Conservation (phyloP, 2,113 vertebrate species). For the Platysteira castanea region DNA sequence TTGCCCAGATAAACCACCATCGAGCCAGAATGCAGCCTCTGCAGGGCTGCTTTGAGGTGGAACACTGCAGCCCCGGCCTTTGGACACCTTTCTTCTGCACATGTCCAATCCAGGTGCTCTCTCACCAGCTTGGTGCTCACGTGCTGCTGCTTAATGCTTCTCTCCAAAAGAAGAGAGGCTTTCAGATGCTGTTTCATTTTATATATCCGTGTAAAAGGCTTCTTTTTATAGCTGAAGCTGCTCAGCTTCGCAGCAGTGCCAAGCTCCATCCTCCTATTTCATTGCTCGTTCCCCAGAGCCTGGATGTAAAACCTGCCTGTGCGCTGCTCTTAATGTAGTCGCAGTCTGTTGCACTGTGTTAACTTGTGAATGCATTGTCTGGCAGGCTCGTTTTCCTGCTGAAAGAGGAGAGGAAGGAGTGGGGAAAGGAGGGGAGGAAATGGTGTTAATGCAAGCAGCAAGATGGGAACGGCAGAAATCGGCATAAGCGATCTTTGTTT, state of each 20-base stretch:
- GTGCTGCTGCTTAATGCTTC: not conserved
- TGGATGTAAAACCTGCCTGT: constrained; percentile 19
- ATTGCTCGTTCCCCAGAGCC: not conserved
- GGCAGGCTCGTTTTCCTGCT: not conserved
- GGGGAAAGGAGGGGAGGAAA: not conserved
- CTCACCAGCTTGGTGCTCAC: not conserved
- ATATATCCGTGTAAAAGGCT: not conserved
- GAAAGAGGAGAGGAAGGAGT: not conserved
- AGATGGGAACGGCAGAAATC: not conserved
- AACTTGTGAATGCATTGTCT: constrained; percentile 50
- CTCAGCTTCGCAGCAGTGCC: constrained; percentile 11
- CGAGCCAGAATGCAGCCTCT: fast-evolving
- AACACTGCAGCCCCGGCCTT: not conserved
- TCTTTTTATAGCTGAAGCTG: constrained; percentile 49
- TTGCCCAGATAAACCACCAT: not conserved
- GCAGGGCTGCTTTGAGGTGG: not conserved
- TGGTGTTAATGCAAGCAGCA: not conserved
- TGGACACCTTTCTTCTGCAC: not conserved
- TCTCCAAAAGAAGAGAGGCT: not conserved
- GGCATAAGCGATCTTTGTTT: not conserved
- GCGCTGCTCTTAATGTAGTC: constrained; percentile 4
- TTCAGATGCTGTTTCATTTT: constrained; percentile 22
- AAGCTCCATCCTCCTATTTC: not conserved
- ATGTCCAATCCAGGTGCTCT: not conserved
- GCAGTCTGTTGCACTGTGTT: not conserved